Conservation (phyloP, 2,113 vertebrate species). For the Misgurnus mizolepis region DNA sequence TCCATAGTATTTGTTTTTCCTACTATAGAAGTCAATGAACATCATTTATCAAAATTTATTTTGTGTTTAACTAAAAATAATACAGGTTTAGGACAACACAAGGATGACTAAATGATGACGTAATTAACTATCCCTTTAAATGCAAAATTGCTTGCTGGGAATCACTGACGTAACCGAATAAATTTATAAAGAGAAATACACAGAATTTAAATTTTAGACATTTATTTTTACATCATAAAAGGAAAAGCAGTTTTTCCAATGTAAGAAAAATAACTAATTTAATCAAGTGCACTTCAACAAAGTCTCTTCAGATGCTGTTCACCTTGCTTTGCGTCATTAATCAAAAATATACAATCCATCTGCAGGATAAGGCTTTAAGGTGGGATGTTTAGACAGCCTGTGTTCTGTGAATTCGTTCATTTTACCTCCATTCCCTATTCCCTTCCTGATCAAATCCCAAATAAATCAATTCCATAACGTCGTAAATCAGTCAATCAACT, state of each 20-base stretch:
- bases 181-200: conserved; percentile 15
- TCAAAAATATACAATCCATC: conserved; percentile 63
- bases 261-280: conserved; percentile 75
- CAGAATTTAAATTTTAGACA: conserved; percentile 63
- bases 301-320: conserved; percentile 60
- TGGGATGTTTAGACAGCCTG: conserved; percentile 63
- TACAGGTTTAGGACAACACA: no score
- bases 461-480: background rate
- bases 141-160: no score
- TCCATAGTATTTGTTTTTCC: no score
- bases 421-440: conserved; percentile 16
- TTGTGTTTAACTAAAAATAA: no score
- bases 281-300: conserved; percentile 78
- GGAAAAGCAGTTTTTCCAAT: conserved; percentile 60
- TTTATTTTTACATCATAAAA: conserved; percentile 78
- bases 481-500: background rate
- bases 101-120: no score
- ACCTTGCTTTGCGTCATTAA: conserved; percentile 64
- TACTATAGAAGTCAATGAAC: no score
- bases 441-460: conserved; percentile 8
- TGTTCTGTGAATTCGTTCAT: conserved; percentile 46
- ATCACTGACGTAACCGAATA: background rate
- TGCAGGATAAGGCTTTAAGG: conserved; percentile 76
- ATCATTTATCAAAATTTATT: no score
- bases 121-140: no score